Conservation (phyloP, 2,888 invertebrate genomes). For the Eudasyphora cyanicolor region DNA sequence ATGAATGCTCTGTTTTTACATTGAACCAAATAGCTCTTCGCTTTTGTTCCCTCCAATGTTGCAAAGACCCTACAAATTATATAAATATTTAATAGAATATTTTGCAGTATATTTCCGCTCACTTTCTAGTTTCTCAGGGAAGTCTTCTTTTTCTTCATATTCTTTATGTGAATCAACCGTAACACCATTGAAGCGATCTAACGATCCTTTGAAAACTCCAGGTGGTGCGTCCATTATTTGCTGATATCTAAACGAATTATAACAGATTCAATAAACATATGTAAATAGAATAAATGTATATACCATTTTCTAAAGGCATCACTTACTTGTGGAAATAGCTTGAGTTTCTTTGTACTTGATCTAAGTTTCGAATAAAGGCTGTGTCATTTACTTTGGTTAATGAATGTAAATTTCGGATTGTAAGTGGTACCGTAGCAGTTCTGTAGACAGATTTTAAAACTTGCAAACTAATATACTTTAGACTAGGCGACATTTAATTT, state of each 20-base stretch:
- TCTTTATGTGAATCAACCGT: conserved; percentile 85
- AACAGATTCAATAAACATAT: background rate
- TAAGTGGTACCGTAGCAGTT: background rate
- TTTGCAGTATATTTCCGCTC: conserved; percentile 69
- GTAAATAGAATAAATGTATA: background rate
- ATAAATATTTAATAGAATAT: background rate
- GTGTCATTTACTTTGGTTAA: background rate
- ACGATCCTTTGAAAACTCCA: conserved; percentile 80
- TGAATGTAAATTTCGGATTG: background rate
- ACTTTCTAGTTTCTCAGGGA: conserved; percentile 83
- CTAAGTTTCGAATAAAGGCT: background rate
- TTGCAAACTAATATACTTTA: conserved; percentile 52
- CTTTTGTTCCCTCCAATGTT: conserved; percentile 84
- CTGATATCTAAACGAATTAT: conserved; percentile 43
- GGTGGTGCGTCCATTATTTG: conserved; percentile 72
- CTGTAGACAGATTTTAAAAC: conserved; percentile 46
- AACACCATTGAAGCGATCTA: conserved; percentile 87
- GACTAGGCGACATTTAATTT: conserved; percentile 60
- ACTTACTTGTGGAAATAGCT: conserved; percentile 59
- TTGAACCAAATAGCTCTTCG: conserved; percentile 91
- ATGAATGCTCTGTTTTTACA: conserved; percentile 85
- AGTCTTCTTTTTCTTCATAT: conserved; percentile 80
- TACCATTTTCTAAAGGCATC: too few species aligned
- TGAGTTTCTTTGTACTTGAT: background rate
- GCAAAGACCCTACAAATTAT: conserved; percentile 84